Base-by-base conservation (phyloP, 2,888 invertebrate genomes). In the Gasteruption jaculator region DNA sequence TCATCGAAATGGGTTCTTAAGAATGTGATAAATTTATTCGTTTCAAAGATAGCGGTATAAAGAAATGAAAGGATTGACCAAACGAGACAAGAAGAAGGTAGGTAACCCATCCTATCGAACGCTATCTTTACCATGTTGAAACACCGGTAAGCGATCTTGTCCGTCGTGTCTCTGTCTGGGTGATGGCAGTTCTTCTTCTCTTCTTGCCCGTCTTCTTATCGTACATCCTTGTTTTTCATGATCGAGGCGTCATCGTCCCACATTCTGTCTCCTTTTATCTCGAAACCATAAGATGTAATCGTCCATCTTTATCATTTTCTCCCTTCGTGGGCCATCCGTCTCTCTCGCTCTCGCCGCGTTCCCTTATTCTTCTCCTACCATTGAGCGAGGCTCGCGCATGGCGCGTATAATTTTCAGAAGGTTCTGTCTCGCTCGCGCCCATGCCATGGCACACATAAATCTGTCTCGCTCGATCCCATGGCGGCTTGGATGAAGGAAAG, bases 401-500 rank as follows among this genome's bases (percentile, higher is more conserved):
- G 54, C 59, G 58, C 58, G 61, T 64, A 64, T 64, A 64, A 68
- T 66, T 66, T 65, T 65, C 65, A 60, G 56, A 53, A 58, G 52
- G 54, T 50, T 48, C 45, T 45, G 33, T 51, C 57, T 46, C 43
- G 33, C 43, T 38, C 33, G 20, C 32, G 20, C 29, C 58, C 58
- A 59, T 63, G 67, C 65, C 70, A n/a, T n/a, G n/a, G n/a, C n/a
- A n/a, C n/a, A 60, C 56, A 53, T 59, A 52, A 54, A 50, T 48
- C 45, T 45, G 33, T 51, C 57, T 46, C 43, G 33, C 43, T 38
- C 33, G 20, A 27, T 24, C 29, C 58, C 58, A 59, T 63, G 67
- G 65, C 70, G 69, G 70, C 63, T 60, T 57, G 64, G 70, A 69
- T 70, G 69, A 70, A 70, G 69, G 68, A 56, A 61, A 69, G 69